These are phyloP conservation scores for Mungos mungo DNA, from an alignment of 2,113 vertebrate genomes.

Conservation along the genomic window DNA sequence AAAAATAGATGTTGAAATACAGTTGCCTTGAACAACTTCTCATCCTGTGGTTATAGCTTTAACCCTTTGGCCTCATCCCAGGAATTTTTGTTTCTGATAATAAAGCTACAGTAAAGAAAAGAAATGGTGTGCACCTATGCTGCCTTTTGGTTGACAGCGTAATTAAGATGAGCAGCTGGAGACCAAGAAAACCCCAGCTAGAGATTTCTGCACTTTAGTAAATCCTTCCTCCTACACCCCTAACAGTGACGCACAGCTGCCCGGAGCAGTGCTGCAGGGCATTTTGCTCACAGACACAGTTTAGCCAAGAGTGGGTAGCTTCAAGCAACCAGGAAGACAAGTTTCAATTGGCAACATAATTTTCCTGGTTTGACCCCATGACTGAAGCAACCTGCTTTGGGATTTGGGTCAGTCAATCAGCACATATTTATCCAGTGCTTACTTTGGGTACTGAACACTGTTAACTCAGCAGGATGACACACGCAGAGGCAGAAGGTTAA, in stretches of 20 bases:
- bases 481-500: slow-evolving; percentile 1
- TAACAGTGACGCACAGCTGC: not conserved
- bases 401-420: slow-evolving; percentile 57
- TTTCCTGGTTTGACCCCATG: slow-evolving; percentile 32
- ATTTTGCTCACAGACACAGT: not conserved
- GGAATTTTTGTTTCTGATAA: slow-evolving; percentile 30
- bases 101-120: not conserved
- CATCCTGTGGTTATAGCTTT: not conserved
- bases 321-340: not conserved
- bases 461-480: not conserved
- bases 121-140: not conserved
- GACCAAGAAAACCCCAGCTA: not conserved
- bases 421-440: slow-evolving; percentile 51
- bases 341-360: not conserved
- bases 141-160: not conserved
- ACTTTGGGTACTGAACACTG: not conserved
- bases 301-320: not conserved
- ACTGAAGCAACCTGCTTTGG: slow-evolving; percentile 31
- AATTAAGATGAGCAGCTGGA: not conserved
- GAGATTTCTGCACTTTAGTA: not conserved
- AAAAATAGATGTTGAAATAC: not conserved
- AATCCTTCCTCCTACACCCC: not conserved
- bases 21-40: not conserved
- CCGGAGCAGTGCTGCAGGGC: not conserved
- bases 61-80: not conserved